Evolutionary conservation across 2,113 vertebrate species (phyloP).

Genomic region (Silurus asotus): DNA sequence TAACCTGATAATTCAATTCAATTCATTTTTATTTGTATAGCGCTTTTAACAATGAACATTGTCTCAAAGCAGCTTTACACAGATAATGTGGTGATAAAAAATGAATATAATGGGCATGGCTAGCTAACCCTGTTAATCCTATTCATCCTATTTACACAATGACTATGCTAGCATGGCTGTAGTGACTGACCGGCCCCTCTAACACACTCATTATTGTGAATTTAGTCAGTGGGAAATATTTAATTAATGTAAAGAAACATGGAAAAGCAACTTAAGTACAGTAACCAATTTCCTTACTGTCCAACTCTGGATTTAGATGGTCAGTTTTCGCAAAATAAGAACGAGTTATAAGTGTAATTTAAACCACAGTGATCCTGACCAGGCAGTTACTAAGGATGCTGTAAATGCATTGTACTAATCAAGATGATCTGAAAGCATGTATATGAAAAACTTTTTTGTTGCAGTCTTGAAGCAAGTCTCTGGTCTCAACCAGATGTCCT

Average conservation of each 20-base stretch:
- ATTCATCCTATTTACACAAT: background rate
- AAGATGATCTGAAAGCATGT: background rate
- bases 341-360: background rate
- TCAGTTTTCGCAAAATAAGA: background rate
- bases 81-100: too few species aligned
- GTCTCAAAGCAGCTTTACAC: too few species aligned
- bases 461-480: background rate
- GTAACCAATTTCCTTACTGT: too few species aligned
- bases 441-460: background rate
- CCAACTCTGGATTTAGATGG: background rate
- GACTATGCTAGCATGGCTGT: too few species aligned
- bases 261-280: too few species aligned
- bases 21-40: too few species aligned
- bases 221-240: too few species aligned
- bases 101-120: too few species aligned
- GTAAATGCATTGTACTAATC: background rate
- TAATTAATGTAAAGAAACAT: too few species aligned
- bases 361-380: background rate
- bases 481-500: conserved; percentile 1
- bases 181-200: background rate
- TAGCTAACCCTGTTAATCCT: background rate
- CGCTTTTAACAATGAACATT: too few species aligned
- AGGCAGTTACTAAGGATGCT: conserved; percentile 3
- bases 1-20: background rate
- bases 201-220: background rate